Percentiles rank a stretch among this genome's conserved stretches.
Conservation (phyloP, 1,140 invertebrate species). For the Pseudomyrmex sp. region DNA sequence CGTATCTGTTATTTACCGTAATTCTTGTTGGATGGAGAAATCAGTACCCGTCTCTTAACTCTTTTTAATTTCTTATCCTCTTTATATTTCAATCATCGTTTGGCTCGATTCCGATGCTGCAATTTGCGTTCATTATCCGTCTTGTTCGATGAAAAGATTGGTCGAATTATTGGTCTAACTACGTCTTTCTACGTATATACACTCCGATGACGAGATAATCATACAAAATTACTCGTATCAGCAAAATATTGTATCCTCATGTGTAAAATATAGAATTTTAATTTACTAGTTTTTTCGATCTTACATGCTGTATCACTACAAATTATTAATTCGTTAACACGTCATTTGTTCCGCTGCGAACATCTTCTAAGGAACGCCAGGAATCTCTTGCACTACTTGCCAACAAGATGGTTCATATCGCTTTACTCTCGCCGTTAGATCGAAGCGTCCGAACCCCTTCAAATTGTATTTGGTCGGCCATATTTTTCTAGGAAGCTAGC, state of each 20-base stretch:
- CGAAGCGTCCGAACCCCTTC: constrained; percentile 71
- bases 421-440: constrained; percentile 23
- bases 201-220: constrained; percentile 10
- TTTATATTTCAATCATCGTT: constrained; percentile 7
- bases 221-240: neutral
- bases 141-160: constrained; percentile 18
- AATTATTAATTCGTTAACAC: constrained; percentile 8
- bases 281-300: neutral
- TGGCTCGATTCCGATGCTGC: neutral
- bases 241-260: neutral
- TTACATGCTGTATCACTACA: neutral
- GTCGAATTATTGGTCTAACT: constrained; percentile 4
- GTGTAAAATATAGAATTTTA: neutral
- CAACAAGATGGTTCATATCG: constrained; percentile 8
- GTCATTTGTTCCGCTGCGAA: neutral
- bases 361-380: neutral
- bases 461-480: constrained; percentile 82
- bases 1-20: neutral
- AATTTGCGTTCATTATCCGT: constrained; percentile 45
- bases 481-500: constrained; percentile 79
- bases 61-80: constrained; percentile 5
- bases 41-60: constrained; percentile 28
- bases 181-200: neutral
- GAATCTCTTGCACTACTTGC: neutral
- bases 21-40: neutral